phyloP scores from a whole-genome alignment of 1,140 invertebrate genomes.

The Coboldia fuscipes region DNA sequence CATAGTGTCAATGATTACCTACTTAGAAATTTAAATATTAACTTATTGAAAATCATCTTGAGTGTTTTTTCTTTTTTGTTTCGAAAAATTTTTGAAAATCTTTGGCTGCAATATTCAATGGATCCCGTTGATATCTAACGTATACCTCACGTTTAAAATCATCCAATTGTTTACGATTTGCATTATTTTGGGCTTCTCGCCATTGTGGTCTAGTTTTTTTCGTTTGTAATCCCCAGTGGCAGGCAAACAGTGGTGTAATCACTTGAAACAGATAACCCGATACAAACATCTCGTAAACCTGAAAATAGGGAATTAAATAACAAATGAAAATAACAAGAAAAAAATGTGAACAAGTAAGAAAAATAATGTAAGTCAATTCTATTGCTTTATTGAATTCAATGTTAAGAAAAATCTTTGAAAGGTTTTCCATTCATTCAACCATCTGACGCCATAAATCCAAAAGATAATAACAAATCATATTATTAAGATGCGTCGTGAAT shows the following conservation, averaged over 20 bases:
- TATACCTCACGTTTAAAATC: constrained; percentile 68
- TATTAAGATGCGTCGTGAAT: too few species aligned
- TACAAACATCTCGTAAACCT: constrained; percentile 88
- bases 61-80: background rate
- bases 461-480: too few species aligned
- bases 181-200: constrained; percentile 66
- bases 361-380: too few species aligned
- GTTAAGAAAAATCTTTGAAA: too few species aligned
- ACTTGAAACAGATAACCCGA: constrained; percentile 78
- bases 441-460: too few species aligned
- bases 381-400: too few species aligned
- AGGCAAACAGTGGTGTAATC: constrained; percentile 71
- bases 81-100: constrained; percentile 1
- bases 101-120: constrained; percentile 23
- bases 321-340: background rate
- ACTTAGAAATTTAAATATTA: background rate
- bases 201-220: constrained; percentile 53
- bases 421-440: too few species aligned
- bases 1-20: background rate
- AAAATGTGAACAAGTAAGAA: too few species aligned
- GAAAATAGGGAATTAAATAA: constrained; percentile 16
- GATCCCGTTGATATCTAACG: constrained; percentile 48
- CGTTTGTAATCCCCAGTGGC: constrained; percentile 72
- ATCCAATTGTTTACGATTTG: constrained; percentile 61
- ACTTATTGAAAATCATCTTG: background rate